Evolutionary conservation across 2,797 vertebrate genomes (phyloP).

Genomic region (Atherinosoma microstoma): DNA sequence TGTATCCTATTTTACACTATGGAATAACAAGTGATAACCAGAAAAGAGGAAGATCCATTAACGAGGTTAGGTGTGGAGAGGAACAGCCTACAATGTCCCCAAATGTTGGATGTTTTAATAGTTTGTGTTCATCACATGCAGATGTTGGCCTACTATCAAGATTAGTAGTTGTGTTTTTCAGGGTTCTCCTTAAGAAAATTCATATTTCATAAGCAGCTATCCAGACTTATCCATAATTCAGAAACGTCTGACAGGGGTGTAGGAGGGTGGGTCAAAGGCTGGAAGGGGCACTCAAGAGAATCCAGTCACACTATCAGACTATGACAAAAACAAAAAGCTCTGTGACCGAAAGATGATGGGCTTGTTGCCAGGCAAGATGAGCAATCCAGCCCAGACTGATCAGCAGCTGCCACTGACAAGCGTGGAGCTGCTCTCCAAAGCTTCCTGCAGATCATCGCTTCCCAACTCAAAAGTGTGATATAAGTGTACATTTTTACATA

Average conservation of each 20-base stretch:
- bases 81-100: not conserved
- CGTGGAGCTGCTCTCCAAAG: slow-evolving; percentile 10
- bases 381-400: slow-evolving; percentile 49
- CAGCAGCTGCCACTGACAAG: slow-evolving; percentile 31
- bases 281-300: slow-evolving; percentile 60
- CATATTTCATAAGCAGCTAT: slow-evolving; percentile 78
- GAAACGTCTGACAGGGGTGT: slow-evolving; percentile 63
- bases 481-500: not conserved
- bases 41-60: not conserved
- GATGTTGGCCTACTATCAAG: not conserved
- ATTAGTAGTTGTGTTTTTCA: slow-evolving; percentile 36
- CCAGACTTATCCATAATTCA: slow-evolving; percentile 82
- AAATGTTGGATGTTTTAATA: not conserved
- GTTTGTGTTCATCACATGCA: not conserved
- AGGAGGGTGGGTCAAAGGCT: slow-evolving; percentile 53
- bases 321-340: slow-evolving; percentile 71
- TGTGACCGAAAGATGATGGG: slow-evolving; percentile 67
- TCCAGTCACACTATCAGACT: slow-evolving; percentile 68
- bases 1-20: not conserved
- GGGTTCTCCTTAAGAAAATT: slow-evolving; percentile 55
- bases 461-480: not conserved
- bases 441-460: not conserved
- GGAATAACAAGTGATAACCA: not conserved
- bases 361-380: slow-evolving; percentile 75
- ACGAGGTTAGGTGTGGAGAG: not conserved